Base-by-base conservation (phyloP, 1,140 invertebrate species). In the Drepana arcuata region DNA sequence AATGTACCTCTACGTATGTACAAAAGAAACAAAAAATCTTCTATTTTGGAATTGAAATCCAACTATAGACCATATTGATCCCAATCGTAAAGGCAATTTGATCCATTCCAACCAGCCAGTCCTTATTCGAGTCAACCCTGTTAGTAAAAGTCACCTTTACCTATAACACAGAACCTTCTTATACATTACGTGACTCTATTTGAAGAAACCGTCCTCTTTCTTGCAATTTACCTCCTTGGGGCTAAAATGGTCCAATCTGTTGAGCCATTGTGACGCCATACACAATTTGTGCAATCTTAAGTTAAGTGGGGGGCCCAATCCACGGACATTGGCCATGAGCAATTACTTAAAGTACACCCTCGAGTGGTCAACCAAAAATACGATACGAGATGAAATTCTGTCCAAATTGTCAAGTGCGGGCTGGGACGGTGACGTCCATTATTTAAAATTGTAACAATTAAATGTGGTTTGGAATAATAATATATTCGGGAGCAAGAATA, bases 161-260 rank as follows among this genome's bases (percentile, higher is more conserved):
- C 53, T 56, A 47, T 57, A 57, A 58, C 50, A 62, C 58, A 62
- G 34, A 36, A 48, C 56, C 52, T 55, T 55, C 64, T 64, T 68
- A 67, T 74, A 66, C 52, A 48, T 41, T 58, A 74, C 70, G 70
- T 74, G 70, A 71, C 70, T 67, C 61, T 63, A 64, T 69, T 71
- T 57, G 45, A 29, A 48, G 27, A 45, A 48, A 58, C 51, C 37
- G 54, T 35, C 41, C 55, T 52, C 52, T 48, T 56, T 46, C 44
- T 37, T 45, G 46, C 64, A 61, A 71, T 71, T 71, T 61, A 66
- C 56, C 54, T 64, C 41, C 16, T 42, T 37, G 44, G 37, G 32
- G 39, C 41, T 45, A 46, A 50, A 56, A 58, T 43, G 33, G 41
- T 53, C 52, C 51, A 68, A 67, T 62, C 58, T 54, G 51, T 59